Conservation (phyloP, 2,888 invertebrate species). For the Trisateles emortualis region DNA sequence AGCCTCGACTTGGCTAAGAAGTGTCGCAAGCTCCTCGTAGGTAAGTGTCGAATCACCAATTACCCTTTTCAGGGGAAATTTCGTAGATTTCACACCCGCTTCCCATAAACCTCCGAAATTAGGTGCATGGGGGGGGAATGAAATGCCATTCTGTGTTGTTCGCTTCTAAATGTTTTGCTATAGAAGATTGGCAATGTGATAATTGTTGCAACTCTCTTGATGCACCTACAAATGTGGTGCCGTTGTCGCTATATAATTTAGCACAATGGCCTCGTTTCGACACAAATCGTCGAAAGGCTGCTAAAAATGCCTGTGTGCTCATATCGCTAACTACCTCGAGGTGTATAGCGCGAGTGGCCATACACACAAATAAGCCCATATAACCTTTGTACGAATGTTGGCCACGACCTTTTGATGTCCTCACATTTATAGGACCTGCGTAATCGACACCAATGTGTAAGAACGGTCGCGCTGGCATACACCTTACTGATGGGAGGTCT, state of each 20-base stretch:
- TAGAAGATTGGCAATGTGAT: neutral
- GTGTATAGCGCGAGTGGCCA: too few species aligned
- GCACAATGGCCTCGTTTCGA: slow-evolving; percentile 1
- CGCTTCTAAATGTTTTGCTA: neutral
- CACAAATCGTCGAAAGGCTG: neutral
- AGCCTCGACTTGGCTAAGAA: neutral
- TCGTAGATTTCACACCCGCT: too few species aligned
- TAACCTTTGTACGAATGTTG: too few species aligned
- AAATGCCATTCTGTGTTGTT: neutral
- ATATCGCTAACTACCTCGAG: slow-evolving; percentile 1
- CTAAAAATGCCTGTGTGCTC: neutral
- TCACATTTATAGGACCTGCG: neutral
- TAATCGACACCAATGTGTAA: neutral
- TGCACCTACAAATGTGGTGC: too few species aligned
- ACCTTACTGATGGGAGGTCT: neutral
- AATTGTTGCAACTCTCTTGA: neutral
- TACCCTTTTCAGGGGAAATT: neutral
- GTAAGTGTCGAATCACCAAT: neutral
- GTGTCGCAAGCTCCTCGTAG: neutral
- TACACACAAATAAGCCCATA: too few species aligned
- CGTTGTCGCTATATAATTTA: neutral
- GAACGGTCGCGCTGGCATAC: neutral
- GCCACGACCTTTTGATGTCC: neutral
- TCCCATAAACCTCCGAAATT: too few species aligned
- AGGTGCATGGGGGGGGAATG: neutral